Evolutionary conservation across 1,140 invertebrate genomes (phyloP).

Genomic region (Lasioglossum baleicum): DNA sequence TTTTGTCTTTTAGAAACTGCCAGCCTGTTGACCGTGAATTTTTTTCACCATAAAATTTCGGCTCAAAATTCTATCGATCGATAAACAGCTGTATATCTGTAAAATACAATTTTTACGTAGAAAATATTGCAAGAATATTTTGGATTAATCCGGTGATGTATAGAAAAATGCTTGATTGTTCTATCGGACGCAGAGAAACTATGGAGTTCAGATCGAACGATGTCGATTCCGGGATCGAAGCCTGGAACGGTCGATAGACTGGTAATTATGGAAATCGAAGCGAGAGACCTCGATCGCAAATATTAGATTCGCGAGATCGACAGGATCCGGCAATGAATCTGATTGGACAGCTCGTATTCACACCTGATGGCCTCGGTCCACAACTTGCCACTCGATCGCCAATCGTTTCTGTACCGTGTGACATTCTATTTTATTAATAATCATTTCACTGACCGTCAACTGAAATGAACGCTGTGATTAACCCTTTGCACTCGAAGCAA

Average conservation of each 20-base stretch:
- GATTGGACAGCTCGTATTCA: conserved; percentile 42
- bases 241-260: background rate
- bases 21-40: background rate
- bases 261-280: background rate
- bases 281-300: conserved; percentile 31
- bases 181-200: too few relatives aligned
- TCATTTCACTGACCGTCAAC: background rate
- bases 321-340: conserved; percentile 21
- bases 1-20: background rate
- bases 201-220: too few relatives aligned
- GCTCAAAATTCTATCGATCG: too few relatives aligned
- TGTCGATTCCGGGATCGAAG: background rate
- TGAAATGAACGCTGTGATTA: conserved; percentile 4
- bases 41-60: background rate
- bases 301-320: conserved; percentile 44
- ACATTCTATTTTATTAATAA: conserved; percentile 41
- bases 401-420: conserved; percentile 22
- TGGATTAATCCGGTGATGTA: too few relatives aligned
- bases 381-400: conserved; percentile 41
- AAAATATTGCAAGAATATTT: too few relatives aligned
- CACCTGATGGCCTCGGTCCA: conserved; percentile 53
- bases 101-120: too few relatives aligned
- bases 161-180: too few relatives aligned
- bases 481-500: too few relatives aligned
- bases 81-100: too few relatives aligned